Base-by-base conservation (phyloP, 2,797 vertebrate species). In the Eurystomus glaucurus region DNA sequence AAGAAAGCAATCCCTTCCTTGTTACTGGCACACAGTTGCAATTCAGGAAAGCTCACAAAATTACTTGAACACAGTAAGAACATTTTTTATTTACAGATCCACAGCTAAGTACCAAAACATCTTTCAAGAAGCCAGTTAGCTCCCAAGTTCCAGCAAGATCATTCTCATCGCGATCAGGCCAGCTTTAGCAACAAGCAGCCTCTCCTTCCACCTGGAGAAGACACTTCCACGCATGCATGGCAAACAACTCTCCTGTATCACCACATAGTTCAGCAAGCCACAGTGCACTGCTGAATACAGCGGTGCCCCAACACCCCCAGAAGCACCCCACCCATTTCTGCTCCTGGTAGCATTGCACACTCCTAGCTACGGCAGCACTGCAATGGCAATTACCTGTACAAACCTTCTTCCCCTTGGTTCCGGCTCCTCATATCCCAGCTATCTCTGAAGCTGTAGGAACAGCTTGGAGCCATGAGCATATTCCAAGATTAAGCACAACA, bases 271-370 rank as follows among this genome's bases (percentile, higher is more conserved):
- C 0, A 43, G 37, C 16, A 43, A 84, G 72, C 25, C 39, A 15
- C 29, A 8, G 54, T 0, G 28, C 60, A 4, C 37, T 37, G 46
- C 39, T 29, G 17, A 46, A 48, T 2, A 28, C 48, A 31, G 33
- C 1, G 0, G 9, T 60, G 70, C 16, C 21, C 26, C 16, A 19
- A 21, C 10, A 7, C 0, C 48, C 33, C 33, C 9, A 1, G 6
- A 14, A 33, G 28, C 45, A 74, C 6, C 46, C 21, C n/a, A 3
- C n/a, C 13, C 85, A 7, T 9, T n/a, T 16, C 68, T 54, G 37
- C 70, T 74, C 13, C 88, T 7, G 16, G 33, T 12, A n/a, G 35
- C 10, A 2, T 2, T 60, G 39, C 74, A 33, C 8, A 2, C 35
- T n/a, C 51, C n/a, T 16, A 60, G 17, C n/a, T 43, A 3, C 0